Evolutionary conservation across 2,797 vertebrate species (phyloP).

Genomic region (Antrozous pallidus): DNA sequence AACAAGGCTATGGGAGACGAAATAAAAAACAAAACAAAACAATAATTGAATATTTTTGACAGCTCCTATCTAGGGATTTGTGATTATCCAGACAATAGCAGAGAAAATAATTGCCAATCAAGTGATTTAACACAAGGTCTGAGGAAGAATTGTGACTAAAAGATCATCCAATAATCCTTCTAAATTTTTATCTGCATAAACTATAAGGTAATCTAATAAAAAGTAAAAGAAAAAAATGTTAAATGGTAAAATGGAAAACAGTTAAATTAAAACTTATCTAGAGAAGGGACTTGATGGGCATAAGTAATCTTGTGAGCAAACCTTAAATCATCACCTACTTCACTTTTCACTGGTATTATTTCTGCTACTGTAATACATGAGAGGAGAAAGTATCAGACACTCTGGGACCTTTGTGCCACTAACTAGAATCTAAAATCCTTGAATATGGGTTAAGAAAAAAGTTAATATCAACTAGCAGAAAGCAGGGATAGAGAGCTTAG

Average conservation of each 20-base stretch:
- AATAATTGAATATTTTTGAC: background rate
- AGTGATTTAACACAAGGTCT: background rate
- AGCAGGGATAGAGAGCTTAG: background rate
- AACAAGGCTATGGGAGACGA: background rate
- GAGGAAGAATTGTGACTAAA: background rate
- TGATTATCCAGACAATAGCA: slow-evolving; percentile 4
- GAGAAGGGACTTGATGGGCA: background rate
- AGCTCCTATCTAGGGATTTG: background rate
- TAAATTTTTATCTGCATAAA: background rate
- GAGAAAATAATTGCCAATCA: background rate
- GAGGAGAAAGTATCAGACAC: background rate
- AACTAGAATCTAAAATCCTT: background rate
- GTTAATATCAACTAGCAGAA: background rate
- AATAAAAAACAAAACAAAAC: background rate
- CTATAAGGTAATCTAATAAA: background rate
- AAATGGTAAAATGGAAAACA: background rate
- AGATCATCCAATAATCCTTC: background rate
- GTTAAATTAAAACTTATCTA: background rate
- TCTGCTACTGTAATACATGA: background rate
- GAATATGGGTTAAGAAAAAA: background rate
- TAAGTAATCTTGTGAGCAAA: background rate
- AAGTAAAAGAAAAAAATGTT: background rate
- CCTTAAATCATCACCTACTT: background rate
- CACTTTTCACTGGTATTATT: background rate
- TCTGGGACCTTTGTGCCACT: background rate